These are phyloP conservation scores for Torymus aiolomorphi DNA, from an alignment of 2,888 invertebrate species.

Conservation along the genomic window DNA sequence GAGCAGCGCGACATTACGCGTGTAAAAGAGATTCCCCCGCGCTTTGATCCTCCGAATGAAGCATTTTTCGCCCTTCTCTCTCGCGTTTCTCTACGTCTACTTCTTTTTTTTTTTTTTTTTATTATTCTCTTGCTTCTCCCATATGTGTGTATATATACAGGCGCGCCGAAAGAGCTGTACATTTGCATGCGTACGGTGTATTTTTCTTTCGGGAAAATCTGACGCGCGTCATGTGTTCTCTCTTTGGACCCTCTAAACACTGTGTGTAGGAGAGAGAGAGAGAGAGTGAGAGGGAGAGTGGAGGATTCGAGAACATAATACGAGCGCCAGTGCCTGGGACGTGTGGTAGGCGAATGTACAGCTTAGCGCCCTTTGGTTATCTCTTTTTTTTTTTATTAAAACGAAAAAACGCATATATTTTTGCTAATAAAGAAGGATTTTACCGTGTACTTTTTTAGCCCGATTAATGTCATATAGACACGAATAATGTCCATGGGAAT, in stretches of 20 bases:
- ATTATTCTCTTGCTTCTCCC: not conserved
- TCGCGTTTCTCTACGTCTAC: not conserved
- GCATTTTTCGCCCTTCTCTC: conserved; percentile 51
- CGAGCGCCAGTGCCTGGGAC: too few relatives aligned
- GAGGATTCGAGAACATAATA: too few relatives aligned
- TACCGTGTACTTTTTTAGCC: too few relatives aligned
- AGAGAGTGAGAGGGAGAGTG: too few relatives aligned
- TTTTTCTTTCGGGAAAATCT: conserved; percentile 29
- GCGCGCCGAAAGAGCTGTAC: too few relatives aligned
- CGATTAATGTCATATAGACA: too few relatives aligned
- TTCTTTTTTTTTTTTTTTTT: conserved; percentile 23
- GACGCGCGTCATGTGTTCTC: not conserved
- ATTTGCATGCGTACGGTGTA: not conserved
- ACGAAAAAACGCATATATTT: not conserved
- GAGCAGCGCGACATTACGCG: conserved; percentile 53
- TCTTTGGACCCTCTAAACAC: conserved; percentile 18
- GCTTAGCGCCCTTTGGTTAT: too few relatives aligned
- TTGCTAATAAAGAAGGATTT: not conserved
- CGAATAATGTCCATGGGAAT: too few relatives aligned
- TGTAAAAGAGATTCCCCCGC: conserved; percentile 56
- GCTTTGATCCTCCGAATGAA: conserved; percentile 57
- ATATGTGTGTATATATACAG: too few relatives aligned
- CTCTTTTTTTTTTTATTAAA: too few relatives aligned
- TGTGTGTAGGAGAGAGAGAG: not conserved
- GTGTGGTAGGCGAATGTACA: too few relatives aligned